These are phyloP conservation scores for Oedothorax gibbosus DNA, from an alignment of 1,140 invertebrate species.

Conservation along the genomic window DNA sequence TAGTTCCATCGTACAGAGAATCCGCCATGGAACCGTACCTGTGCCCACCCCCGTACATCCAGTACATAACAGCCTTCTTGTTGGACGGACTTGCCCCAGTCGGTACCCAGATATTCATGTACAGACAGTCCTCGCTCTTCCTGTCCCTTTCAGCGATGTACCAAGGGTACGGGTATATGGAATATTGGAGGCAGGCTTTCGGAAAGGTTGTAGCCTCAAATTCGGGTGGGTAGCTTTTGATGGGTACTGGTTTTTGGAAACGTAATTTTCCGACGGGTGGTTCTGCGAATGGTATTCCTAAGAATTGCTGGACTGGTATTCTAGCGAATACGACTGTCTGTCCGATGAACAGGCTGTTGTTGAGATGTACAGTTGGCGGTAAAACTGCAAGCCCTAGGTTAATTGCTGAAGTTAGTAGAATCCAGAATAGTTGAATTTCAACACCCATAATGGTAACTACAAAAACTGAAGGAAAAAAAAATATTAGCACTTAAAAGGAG, in stretches of 20 bases:
- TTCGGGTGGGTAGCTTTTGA: neutral
- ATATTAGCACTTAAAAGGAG: too few species aligned
- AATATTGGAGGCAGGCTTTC: conserved; percentile 73
- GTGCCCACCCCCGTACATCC: conserved; percentile 64
- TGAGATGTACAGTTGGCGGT: neutral
- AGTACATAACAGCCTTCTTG: conserved; percentile 67
- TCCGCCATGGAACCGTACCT: conserved; percentile 42
- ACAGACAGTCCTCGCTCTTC: conserved; percentile 86
- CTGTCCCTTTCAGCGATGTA: neutral
- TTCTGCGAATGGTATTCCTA: conserved; percentile 79
- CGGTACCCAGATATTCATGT: conserved; percentile 92
- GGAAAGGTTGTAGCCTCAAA: neutral
- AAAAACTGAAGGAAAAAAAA: too few species aligned
- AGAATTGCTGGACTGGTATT: conserved; percentile 41
- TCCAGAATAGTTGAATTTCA: too few species aligned
- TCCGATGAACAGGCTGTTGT: neutral
- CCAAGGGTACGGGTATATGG: conserved; percentile 84
- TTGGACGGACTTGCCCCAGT: conserved; percentile 57
- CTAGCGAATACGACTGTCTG: neutral
- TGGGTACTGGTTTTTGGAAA: conserved; percentile 70
- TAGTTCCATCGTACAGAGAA: conserved; percentile 83
- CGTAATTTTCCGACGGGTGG: conserved; percentile 75
- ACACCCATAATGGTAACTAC: too few species aligned
- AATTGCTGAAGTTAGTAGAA: too few species aligned
- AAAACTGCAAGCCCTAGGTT: too few species aligned